Evolutionary conservation across 2,888 invertebrate genomes (phyloP), one percentile per base, ranked within the genome.

Genomic region (Pharmacophagus antenor): DNA sequence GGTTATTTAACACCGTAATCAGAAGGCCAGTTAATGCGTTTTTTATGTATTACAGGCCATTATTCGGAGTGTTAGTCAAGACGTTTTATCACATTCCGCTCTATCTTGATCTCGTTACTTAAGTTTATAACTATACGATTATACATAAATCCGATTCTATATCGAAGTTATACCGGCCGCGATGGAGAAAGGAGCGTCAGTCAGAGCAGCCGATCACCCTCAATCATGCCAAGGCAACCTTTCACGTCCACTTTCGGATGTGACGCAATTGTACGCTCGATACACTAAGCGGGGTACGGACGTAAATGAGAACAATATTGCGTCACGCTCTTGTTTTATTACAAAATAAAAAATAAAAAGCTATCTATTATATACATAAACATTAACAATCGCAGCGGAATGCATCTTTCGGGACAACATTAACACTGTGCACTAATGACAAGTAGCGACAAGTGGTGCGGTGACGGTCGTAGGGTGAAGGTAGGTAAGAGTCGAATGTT

Each of bases 371-470:
- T 80, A 86, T 85, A 87, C 82, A 87, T 85, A 85, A 88, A 71
- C 83, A 77, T 86, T n/a, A 89, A 89, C 89, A 89, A 84, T 86
- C 84, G 83, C 82, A 84, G 76, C 79, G 82, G 79, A 81, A 81
- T 80, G 81, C 79, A n/a, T 80, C 80, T 77, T 77, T 82, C 80
- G 75, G 76, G 76, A 83, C 75, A 84, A 85, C 84, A 78, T 80
- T 83, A 88, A 88, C 88, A 87, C 80, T 82, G 88, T 88, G 88
- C 87, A 84, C 84, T 84, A 85, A 87, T 88, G 88, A 89, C 88
- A 82, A 88, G 84, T 88, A 84, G 70, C 73, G 72, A 84, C 81
- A 84, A 82, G 75, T 77, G 75, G 73, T 72, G 76, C 80, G 68
- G 64, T 65, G 37, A 15, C 3, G 12, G 10, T 10, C 2, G 31